phyloP scores from a whole-genome alignment of 2,797 vertebrate species.

The Malacoraja senta region DNA sequence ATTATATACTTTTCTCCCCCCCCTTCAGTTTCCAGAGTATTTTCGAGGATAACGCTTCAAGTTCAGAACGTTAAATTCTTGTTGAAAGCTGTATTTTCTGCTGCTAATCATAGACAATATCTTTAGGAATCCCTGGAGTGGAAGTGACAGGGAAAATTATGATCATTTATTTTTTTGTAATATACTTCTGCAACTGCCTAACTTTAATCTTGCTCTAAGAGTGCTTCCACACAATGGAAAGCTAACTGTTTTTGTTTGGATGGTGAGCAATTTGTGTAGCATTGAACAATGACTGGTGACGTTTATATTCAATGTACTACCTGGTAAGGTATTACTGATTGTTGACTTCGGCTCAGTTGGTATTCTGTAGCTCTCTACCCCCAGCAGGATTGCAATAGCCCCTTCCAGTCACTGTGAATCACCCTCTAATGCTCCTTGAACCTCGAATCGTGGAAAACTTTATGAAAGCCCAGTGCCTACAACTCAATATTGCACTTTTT shows the following conservation, averaged over 20 bases:
- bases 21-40: background rate
- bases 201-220: background rate
- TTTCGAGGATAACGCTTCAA: background rate
- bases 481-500: background rate
- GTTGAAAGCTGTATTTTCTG: no score
- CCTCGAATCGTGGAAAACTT: background rate
- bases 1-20: background rate
- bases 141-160: background rate
- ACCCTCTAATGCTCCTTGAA: background rate
- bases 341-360: background rate
- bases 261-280: background rate
- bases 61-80: background rate
- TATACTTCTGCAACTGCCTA: no score
- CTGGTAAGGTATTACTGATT: background rate
- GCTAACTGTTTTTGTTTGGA: background rate
- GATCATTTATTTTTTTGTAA: background rate
- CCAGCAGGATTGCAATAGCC: background rate
- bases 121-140: background rate
- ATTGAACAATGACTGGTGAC: background rate
- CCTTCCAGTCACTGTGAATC: background rate
- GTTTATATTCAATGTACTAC: background rate
- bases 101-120: background rate
- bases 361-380: background rate
- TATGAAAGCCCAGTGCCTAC: background rate
- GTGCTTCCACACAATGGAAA: background rate